A percentile compares a stretch with the other conserved stretches of the same genome.
phyloP scores from a whole-genome alignment of 2,113 vertebrate species.

The Coryphaenoides rupestris region DNA sequence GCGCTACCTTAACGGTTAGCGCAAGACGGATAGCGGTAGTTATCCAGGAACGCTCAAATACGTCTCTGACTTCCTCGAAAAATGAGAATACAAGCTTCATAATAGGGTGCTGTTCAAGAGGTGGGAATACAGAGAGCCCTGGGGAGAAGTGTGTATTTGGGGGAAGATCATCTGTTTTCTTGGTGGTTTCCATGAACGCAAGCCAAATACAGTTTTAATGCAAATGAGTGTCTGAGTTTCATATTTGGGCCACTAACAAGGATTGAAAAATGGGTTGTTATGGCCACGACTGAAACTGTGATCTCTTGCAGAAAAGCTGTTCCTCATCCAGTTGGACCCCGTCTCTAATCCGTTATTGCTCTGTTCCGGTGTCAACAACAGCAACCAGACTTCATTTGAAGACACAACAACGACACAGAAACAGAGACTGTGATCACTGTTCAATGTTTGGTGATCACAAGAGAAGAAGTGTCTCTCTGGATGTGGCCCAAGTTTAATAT shows the following conservation, averaged over 20 bases:
- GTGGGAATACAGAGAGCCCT: background rate
- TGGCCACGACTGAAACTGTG: conserved; percentile 2
- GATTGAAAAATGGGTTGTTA: conserved; percentile 25
- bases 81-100: background rate
- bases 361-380: conserved; percentile 53
- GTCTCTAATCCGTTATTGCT: conserved; percentile 50
- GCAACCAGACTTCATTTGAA: conserved; percentile 40
- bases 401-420: conserved; percentile 32
- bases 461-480: conserved; percentile 56
- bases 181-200: conserved; percentile 8
- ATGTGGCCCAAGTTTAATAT: conserved; percentile 63
- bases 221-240: background rate
- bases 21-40: background rate
- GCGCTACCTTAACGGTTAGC: background rate
- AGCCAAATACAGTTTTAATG: background rate
- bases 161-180: too few relatives aligned
- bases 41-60: background rate
- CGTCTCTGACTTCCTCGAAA: background rate
- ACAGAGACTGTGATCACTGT: too few relatives aligned
- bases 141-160: background rate
- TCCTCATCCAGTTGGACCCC: conserved; percentile 51
- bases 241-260: conserved; percentile 5
- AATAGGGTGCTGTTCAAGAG: background rate
- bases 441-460: conserved; percentile 30
- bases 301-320: conserved; percentile 29